phyloP scores from a whole-genome alignment of 2,888 invertebrate genomes.

The Mellilla xanthometata region DNA sequence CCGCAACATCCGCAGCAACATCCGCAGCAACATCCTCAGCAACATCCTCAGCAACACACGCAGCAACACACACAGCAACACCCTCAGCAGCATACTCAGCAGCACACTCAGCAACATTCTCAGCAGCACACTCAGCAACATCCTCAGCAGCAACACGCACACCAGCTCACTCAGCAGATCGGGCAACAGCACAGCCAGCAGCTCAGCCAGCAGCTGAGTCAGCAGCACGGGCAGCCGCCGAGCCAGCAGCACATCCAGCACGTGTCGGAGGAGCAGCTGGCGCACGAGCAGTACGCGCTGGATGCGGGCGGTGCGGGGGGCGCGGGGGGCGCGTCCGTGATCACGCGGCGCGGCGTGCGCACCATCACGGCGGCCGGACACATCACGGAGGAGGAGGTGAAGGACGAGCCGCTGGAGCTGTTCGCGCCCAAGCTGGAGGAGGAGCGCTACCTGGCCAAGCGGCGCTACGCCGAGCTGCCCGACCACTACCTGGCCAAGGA shows the following conservation, averaged over 20 bases:
- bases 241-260: slow-evolving; percentile 3
- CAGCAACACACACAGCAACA: slow-evolving; percentile 3
- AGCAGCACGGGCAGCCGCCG: slow-evolving; percentile 9
- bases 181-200: not conserved
- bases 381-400: slow-evolving; percentile 75
- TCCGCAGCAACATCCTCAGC: slow-evolving; percentile 10
- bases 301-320: slow-evolving; percentile 38
- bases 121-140: slow-evolving; percentile 35
- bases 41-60: no score
- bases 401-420: slow-evolving; percentile 60
- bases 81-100: slow-evolving; percentile 13
- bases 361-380: slow-evolving; percentile 85
- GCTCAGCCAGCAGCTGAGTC: slow-evolving; percentile 7
- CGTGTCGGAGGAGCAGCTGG: slow-evolving; percentile 21
- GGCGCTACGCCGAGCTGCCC: not conserved
- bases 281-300: slow-evolving; percentile 44
- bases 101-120: not conserved
- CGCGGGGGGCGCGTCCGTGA: slow-evolving; percentile 75
- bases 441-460: slow-evolving; percentile 28
- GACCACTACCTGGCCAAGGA: no score
- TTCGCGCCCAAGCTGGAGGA: slow-evolving; percentile 54
- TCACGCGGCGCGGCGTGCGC: slow-evolving; percentile 81
- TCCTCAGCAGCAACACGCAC: slow-evolving; percentile 7
- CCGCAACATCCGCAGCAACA: slow-evolving; percentile 3
- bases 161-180: slow-evolving; percentile 3